Conservation (phyloP, 2,797 vertebrate species). For the Sternotherus odoratus region DNA sequence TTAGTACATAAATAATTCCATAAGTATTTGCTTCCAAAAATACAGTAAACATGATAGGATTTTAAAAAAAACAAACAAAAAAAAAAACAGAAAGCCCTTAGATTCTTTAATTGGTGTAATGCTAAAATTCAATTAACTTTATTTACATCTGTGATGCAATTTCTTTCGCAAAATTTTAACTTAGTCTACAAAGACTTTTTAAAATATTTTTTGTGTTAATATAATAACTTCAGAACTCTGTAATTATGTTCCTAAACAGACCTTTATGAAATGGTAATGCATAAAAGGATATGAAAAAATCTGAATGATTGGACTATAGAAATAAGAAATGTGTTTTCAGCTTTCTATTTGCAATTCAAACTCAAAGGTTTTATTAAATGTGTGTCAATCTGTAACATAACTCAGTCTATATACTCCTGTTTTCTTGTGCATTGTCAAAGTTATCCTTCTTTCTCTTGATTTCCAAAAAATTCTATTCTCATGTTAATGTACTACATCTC, state of each 20-base stretch:
- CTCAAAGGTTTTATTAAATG: conserved; percentile 30
- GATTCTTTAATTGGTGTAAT: not conserved
- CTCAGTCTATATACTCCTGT: not conserved
- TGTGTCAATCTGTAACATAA: not conserved
- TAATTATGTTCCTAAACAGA: conserved; percentile 25
- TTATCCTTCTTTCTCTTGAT: not conserved
- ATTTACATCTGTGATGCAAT: not conserved
- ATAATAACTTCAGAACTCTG: conserved; percentile 33
- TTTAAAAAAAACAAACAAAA: not conserved
- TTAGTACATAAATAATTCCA: not conserved
- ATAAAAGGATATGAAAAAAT: conserved; percentile 24
- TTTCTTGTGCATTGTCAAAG: conserved; percentile 28
- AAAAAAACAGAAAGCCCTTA: not conserved
- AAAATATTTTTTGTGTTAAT: conserved; percentile 13
- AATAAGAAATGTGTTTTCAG: conserved; percentile 15
- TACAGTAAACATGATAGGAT: not conserved
- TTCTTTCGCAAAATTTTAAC: conserved; percentile 31
- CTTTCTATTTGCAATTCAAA: conserved; percentile 53
- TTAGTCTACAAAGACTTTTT: not conserved
- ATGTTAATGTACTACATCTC: conserved; percentile 58
- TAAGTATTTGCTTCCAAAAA: not conserved
- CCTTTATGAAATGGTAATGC: not conserved
- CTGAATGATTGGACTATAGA: not conserved
- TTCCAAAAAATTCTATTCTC: conserved; percentile 53
- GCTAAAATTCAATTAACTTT: conserved; percentile 19